These are phyloP conservation scores for Caranx ignobilis DNA, from an alignment of 2,113 vertebrate species.

Conservation along the genomic window DNA sequence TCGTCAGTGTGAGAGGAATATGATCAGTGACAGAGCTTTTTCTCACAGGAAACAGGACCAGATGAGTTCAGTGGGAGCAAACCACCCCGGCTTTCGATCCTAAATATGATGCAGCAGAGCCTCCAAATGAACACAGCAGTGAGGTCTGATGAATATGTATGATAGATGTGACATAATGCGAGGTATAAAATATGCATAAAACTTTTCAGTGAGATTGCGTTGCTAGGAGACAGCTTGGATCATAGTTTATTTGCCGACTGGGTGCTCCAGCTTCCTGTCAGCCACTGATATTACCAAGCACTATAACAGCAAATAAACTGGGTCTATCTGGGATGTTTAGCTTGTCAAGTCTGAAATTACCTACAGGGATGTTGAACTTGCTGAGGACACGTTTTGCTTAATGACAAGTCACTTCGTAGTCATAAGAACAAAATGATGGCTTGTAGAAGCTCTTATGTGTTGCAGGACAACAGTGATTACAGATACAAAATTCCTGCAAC, in stretches of 20 bases:
- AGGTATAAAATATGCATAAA: conserved; percentile 52
- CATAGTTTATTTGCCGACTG: conserved; percentile 17
- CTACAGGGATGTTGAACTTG: conserved; percentile 23
- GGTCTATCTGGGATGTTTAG: conserved; percentile 56
- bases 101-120: conserved; percentile 22
- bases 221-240: conserved; percentile 62
- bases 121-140: neutral
- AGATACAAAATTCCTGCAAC: conserved; percentile 14
- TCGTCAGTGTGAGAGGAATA: conserved; percentile 45
- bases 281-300: conserved; percentile 33
- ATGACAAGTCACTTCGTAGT: conserved; percentile 49
- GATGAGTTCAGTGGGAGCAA: conserved; percentile 45
- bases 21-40: conserved; percentile 35
- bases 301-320: conserved; percentile 55
- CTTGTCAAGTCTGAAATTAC: conserved; percentile 42
- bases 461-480: conserved; percentile 3
- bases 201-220: conserved; percentile 23
- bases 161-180: conserved; percentile 34
- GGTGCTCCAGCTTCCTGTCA: conserved; percentile 54
- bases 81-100: conserved; percentile 21
- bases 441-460: neutral
- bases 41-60: conserved; percentile 53
- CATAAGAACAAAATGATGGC: conserved; percentile 19
- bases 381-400: conserved; percentile 17
- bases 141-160: conserved; percentile 39